Evolutionary conservation across 1,140 invertebrate species (phyloP), one percentile per base, ranked within the genome.

Genomic region (Capitella teleta): DNA sequence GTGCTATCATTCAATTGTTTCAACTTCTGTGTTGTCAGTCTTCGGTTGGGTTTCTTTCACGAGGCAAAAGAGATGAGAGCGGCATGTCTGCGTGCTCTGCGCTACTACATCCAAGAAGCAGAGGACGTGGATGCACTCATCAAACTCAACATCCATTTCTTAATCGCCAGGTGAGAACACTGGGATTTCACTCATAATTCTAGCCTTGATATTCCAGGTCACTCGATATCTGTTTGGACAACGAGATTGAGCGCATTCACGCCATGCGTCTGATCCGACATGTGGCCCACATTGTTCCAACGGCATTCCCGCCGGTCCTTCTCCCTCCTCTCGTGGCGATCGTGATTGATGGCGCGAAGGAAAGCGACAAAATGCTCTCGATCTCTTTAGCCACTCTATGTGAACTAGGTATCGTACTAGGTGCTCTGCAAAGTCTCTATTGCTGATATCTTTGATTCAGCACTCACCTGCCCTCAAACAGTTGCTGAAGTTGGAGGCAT

Each of bases 191-290:
- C n/a, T n/a, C n/a, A n/a, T n/a, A n/a, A n/a, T n/a, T n/a, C n/a
- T n/a, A n/a, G n/a, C n/a, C n/a, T n/a, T n/a, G n/a, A n/a, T n/a
- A n/a, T n/a, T n/a, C 79, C 58, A 75, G 77, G 48, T 77, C 74
- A 58, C 79, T 95, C 62, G 90, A 95, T 72, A 73, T 94, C 40
- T 75, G 73, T 80, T 38, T 79, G 16, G 74, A 85, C 56, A 92
- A 93, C 69, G 85, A 91, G 61, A 80, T 85, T 51, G 91, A 95
- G 67, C 77, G 90, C 24, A 79, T 92, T 36, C 89, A 95, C 73
- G 88, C 87, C 1, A 72, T 94, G 51, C 80, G 88, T 62, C 77
- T 95, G 16, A 81, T 86, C 28, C 73, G 87, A 53, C 80, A 82
- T 55, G 76, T 84, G 18, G 68, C 86, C 21, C 70, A 79, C 2